Percentiles rank a stretch among this genome's conserved stretches.
Evolutionary conservation across 2,113 vertebrate species (phyloP).

Genomic region (Leptobrachium leishanense): DNA sequence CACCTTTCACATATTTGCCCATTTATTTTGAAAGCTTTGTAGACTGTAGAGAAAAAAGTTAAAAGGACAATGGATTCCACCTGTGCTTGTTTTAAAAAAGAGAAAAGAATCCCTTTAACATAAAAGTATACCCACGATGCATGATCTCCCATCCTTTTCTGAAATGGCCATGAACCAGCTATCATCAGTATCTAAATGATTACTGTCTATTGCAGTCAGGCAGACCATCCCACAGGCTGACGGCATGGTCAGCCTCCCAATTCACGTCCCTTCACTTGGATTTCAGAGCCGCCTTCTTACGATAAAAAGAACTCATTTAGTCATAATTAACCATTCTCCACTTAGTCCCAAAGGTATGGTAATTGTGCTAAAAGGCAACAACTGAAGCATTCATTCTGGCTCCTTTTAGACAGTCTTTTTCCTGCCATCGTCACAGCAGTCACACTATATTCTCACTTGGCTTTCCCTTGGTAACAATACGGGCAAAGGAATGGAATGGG

Average conservation of each 20-base stretch:
- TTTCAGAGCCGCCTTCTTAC: conserved; percentile 60
- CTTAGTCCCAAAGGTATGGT: conserved; percentile 71
- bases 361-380: conserved; percentile 75
- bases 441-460: conserved; percentile 53
- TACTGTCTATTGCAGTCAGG: conserved; percentile 62
- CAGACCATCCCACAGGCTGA: conserved; percentile 61
- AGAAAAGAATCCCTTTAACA: conserved; percentile 55
- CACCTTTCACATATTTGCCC: too few relatives aligned
- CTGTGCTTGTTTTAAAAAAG: background rate
- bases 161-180: conserved; percentile 61
- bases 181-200: conserved; percentile 61
- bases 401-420: conserved; percentile 55
- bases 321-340: conserved; percentile 74
- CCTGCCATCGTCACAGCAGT: conserved; percentile 48
- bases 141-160: conserved; percentile 52
- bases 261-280: conserved; percentile 71
- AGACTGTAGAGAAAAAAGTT: too few relatives aligned
- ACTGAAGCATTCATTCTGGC: conserved; percentile 68
- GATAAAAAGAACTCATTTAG: conserved; percentile 72
- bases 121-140: conserved; percentile 71
- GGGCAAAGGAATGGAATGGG: conserved; percentile 59
- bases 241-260: conserved; percentile 65
- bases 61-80: too few relatives aligned
- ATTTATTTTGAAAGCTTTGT: too few relatives aligned
- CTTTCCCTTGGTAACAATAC: conserved; percentile 63